phyloP scores from a whole-genome alignment of 2,888 invertebrate genomes.

The Dioctria linearis region DNA sequence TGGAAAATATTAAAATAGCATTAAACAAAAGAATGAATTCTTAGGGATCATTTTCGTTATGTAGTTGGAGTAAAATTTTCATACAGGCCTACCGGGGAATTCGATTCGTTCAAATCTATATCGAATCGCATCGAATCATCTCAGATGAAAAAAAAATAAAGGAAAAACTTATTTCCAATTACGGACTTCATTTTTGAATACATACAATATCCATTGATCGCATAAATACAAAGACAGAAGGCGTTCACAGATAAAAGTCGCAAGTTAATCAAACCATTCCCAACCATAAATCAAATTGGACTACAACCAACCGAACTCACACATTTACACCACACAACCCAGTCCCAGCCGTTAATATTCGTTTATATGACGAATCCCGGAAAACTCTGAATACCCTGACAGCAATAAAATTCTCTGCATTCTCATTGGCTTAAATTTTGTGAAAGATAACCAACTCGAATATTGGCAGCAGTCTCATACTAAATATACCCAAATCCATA shows the following conservation, averaged over 20 bases:
- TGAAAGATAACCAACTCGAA: not conserved
- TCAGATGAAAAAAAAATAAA: too few relatives aligned
- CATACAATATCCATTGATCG: too few relatives aligned
- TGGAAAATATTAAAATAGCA: too few relatives aligned
- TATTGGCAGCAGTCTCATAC: not conserved
- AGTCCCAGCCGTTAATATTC: too few relatives aligned
- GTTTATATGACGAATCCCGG: not conserved
- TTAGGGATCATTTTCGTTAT: not conserved
- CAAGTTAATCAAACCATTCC: not conserved
- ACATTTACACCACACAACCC: too few relatives aligned
- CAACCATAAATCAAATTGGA: slow-evolving; percentile 23
- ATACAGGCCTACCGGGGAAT: too few relatives aligned
- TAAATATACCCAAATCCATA: not conserved
- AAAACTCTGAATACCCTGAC: not conserved
- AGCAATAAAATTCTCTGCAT: not conserved
- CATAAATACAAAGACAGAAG: too few relatives aligned
- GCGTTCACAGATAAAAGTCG: not conserved
- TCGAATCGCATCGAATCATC: too few relatives aligned
- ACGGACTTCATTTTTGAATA: too few relatives aligned
- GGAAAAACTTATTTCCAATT: too few relatives aligned
- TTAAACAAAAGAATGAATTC: not conserved
- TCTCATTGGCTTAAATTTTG: not conserved
- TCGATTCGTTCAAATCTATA: too few relatives aligned
- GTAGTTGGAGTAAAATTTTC: too few relatives aligned
- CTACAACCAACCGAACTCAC: not conserved